Evolutionary conservation across 2,797 vertebrate genomes (phyloP).

Genomic region (Poecile montanus): DNA sequence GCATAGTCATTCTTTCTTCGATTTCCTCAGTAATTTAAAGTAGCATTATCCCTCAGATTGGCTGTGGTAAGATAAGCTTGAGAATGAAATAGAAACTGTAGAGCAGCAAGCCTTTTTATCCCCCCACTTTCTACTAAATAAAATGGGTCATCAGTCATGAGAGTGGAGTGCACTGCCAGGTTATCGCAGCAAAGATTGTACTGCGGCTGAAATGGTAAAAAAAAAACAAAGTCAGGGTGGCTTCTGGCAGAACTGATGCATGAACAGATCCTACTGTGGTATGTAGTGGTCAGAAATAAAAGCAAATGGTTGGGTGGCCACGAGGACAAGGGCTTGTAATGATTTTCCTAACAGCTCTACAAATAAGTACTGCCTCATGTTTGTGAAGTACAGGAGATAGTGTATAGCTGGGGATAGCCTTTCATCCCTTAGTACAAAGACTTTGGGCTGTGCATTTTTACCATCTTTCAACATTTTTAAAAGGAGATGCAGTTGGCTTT

Average conservation of each 20-base stretch:
- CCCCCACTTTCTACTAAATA: not conserved
- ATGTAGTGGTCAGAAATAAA: not conserved
- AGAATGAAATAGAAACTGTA: conserved; percentile 15
- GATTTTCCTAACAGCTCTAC: not conserved
- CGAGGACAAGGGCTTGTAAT: not conserved
- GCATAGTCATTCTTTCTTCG: not conserved
- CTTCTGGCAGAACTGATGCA: not conserved
- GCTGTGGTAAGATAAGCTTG: not conserved
- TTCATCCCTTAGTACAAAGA: not conserved
- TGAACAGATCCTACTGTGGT: not conserved
- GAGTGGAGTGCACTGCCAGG: not conserved
- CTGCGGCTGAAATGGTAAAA: not conserved
- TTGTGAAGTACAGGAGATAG: not conserved
- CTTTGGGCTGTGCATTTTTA: not conserved
- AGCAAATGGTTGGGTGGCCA: not conserved
- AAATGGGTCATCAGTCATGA: not conserved
- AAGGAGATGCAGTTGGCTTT: not conserved
- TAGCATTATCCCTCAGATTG: not conserved
- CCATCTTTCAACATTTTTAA: not conserved
- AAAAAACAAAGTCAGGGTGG: not conserved
- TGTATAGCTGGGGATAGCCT: not conserved
- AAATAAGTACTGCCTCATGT: not conserved
- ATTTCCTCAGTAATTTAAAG: not conserved
- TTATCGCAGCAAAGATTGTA: not conserved
- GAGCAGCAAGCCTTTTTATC: not conserved